phyloP scores from a whole-genome alignment of 1,140 invertebrate species.

The Camponotus floridanus region DNA sequence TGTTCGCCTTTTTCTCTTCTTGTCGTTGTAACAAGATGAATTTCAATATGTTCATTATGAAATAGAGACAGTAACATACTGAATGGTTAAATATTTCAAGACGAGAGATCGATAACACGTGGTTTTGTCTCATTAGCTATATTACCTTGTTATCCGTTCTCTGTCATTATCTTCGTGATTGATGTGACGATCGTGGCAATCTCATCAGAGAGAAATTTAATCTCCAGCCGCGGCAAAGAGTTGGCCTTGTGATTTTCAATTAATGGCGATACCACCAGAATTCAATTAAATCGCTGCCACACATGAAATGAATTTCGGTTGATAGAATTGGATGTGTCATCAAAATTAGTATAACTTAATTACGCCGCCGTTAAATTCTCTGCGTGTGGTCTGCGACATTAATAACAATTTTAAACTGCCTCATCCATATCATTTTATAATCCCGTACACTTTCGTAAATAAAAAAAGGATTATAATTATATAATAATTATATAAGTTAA shows the following conservation, averaged over 20 bases:
- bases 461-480: not conserved
- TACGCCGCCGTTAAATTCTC: slow-evolving; percentile 19
- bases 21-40: slow-evolving; percentile 23
- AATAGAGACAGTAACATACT: slow-evolving; percentile 21
- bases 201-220: slow-evolving; percentile 41
- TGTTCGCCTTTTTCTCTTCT: slow-evolving; percentile 25
- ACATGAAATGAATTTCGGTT: slow-evolving; percentile 36
- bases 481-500: not conserved
- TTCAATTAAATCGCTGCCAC: slow-evolving; percentile 39
- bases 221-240: slow-evolving; percentile 8
- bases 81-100: slow-evolving; percentile 12
- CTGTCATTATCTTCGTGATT: slow-evolving; percentile 22
- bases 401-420: not conserved
- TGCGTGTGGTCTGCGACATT: not conserved
- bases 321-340: slow-evolving; percentile 13
- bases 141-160: not conserved
- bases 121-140: not conserved
- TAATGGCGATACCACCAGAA: not conserved
- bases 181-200: slow-evolving; percentile 16
- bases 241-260: slow-evolving; percentile 19
- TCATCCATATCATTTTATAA: not conserved
- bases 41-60: slow-evolving; percentile 56
- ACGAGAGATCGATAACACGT: not conserved
- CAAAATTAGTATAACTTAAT: slow-evolving; percentile 51
- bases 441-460: not conserved